phyloP scores from a whole-genome alignment of 2,797 vertebrate species.

The Falco concolor region DNA sequence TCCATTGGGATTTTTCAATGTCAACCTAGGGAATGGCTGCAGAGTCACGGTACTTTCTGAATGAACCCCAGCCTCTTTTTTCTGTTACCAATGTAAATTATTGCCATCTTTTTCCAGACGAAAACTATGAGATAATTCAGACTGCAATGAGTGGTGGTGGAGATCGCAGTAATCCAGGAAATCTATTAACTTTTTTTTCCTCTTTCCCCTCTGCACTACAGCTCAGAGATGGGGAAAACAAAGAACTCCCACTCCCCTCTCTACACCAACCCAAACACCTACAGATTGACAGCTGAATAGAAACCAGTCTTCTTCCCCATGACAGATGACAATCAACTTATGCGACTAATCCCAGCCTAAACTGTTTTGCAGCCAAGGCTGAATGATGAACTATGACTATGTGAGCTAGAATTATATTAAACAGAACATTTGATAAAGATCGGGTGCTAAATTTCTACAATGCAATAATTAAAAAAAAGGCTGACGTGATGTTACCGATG shows the following conservation, averaged over 20 bases:
- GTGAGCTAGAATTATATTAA: background rate
- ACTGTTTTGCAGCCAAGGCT: background rate
- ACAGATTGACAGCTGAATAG: background rate
- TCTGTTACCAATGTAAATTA: background rate
- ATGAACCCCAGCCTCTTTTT: background rate
- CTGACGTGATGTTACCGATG: background rate
- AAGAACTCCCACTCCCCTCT: background rate
- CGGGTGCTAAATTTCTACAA: conserved; percentile 44
- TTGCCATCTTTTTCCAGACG: background rate
- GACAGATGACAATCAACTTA: background rate
- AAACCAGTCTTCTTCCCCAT: background rate
- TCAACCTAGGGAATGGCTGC: background rate
- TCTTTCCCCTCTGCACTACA: background rate
- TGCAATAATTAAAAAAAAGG: background rate
- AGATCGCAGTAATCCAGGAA: background rate
- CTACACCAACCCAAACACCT: background rate
- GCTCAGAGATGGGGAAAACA: background rate
- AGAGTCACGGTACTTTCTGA: background rate
- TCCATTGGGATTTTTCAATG: background rate
- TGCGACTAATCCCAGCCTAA: conserved; percentile 1
- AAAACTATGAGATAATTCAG: background rate
- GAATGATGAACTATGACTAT: background rate
- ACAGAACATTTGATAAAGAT: background rate
- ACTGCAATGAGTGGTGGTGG: background rate
- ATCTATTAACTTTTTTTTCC: background rate